Conservation (phyloP, 2,797 vertebrate species). For the Orientallactaga sibirica region DNA sequence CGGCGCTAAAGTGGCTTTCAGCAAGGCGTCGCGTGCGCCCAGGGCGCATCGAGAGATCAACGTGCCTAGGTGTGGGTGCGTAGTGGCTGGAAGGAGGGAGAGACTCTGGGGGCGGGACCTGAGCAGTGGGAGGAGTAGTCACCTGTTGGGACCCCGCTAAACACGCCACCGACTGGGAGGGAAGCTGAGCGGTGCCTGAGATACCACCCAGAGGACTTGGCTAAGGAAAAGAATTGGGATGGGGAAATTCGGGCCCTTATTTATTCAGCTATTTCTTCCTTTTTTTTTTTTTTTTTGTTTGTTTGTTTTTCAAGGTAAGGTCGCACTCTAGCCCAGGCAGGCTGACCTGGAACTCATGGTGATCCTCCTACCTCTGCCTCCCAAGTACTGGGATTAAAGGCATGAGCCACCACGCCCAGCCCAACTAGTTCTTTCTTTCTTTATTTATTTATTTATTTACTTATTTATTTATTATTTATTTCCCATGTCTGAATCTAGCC, state of each 20-base stretch:
- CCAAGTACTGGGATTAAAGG: too few species aligned
- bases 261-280: not conserved
- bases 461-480: too few species aligned
- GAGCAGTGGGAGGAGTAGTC: not conserved
- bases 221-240: not conserved
- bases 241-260: not conserved
- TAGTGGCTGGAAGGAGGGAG: not conserved
- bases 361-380: too few species aligned
- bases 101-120: not conserved
- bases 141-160: too few species aligned
- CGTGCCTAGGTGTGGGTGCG: slow-evolving; percentile 92
- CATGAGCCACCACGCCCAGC: too few species aligned
- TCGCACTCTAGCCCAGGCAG: too few species aligned
- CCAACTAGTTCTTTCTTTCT: too few species aligned
- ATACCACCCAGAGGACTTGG: not conserved
- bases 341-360: too few species aligned
- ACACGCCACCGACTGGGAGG: too few species aligned
- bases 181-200: not conserved
- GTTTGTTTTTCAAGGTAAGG: too few species aligned
- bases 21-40: slow-evolving; percentile 95
- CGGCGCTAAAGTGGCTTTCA: slow-evolving; percentile 95
- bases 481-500: too few species aligned
- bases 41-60: slow-evolving; percentile 93
- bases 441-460: too few species aligned
- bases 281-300: not conserved